phyloP scores from a whole-genome alignment of 1,140 invertebrate genomes.

The Rhysida immarginata region DNA sequence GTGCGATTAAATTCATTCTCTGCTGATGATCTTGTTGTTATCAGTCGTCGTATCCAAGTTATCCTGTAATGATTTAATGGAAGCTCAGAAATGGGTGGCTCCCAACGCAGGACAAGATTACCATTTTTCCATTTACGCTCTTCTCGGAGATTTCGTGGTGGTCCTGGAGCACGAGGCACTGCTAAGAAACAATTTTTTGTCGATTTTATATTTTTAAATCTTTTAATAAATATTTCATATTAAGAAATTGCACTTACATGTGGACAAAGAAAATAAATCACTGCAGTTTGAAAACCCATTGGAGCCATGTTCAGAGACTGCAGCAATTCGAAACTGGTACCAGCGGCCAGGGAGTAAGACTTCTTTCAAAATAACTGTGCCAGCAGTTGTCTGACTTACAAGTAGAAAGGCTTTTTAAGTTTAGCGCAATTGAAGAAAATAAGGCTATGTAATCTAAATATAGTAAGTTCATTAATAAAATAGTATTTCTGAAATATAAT shows the following conservation, averaged over 20 bases:
- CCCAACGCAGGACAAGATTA: not conserved
- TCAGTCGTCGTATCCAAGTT: not conserved
- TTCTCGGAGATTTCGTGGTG: slow-evolving; percentile 44
- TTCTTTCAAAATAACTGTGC: slow-evolving; percentile 4
- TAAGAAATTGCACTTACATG: slow-evolving; percentile 12
- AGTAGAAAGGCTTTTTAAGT: no score
- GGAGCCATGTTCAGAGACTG: slow-evolving; percentile 49
- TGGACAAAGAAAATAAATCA: slow-evolving; percentile 42
- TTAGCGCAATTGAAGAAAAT: no score
- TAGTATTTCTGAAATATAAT: not conserved
- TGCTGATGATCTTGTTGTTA: no score
- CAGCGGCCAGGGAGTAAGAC: slow-evolving; percentile 40
- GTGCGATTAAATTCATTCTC: no score
- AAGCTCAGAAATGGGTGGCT: not conserved
- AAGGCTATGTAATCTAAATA: no score
- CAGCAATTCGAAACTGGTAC: slow-evolving; percentile 59
- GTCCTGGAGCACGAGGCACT: slow-evolving; percentile 46
- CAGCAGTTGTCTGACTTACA: not conserved
- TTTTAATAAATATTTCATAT: not conserved
- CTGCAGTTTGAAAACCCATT: slow-evolving; percentile 48
- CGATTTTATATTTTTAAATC: slow-evolving; percentile 10
- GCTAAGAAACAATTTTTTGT: slow-evolving; percentile 12
- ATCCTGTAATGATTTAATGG: not conserved
- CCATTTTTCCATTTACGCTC: slow-evolving; percentile 11
- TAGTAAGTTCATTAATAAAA: not conserved